phyloP scores from a whole-genome alignment of 2,113 vertebrate species.

The Nesoenas mayeri region DNA sequence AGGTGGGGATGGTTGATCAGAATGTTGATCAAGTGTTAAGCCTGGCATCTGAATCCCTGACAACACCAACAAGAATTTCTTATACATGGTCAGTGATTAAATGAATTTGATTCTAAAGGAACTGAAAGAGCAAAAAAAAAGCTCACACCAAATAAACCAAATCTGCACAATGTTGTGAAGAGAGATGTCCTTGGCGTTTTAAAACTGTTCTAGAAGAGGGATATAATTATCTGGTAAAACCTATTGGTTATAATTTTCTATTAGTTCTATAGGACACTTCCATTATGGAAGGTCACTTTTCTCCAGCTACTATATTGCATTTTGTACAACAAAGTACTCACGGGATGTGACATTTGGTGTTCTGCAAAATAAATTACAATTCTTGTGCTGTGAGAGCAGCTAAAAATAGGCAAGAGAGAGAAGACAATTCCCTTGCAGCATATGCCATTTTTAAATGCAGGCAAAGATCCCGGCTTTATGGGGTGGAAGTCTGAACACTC shows the following conservation, averaged over 20 bases:
- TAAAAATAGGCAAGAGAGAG: conserved; percentile 24
- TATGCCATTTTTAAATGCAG: background rate
- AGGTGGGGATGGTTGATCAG: background rate
- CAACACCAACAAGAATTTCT: background rate
- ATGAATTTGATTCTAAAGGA: background rate
- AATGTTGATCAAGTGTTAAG: background rate
- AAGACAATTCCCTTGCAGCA: background rate
- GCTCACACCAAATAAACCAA: background rate
- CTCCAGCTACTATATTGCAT: conserved; percentile 1
- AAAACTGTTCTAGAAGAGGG: conserved; percentile 31
- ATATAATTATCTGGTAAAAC: conserved; percentile 55
- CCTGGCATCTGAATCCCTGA: background rate
- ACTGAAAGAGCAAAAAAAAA: background rate
- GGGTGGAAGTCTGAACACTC: background rate
- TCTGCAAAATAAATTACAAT: conserved; percentile 39
- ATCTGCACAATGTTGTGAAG: background rate
- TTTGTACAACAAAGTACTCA: conserved; percentile 22
- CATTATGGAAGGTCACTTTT: conserved; percentile 68
- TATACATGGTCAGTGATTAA: background rate
- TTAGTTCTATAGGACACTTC: conserved; percentile 60
- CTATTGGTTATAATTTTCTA: conserved; percentile 66
- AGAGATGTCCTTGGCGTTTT: conserved; percentile 36
- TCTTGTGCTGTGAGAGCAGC: background rate
- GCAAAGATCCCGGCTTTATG: background rate
- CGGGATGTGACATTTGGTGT: conserved; percentile 38